phyloP scores from a whole-genome alignment of 2,888 invertebrate species.

The Cerastis leucographa region DNA sequence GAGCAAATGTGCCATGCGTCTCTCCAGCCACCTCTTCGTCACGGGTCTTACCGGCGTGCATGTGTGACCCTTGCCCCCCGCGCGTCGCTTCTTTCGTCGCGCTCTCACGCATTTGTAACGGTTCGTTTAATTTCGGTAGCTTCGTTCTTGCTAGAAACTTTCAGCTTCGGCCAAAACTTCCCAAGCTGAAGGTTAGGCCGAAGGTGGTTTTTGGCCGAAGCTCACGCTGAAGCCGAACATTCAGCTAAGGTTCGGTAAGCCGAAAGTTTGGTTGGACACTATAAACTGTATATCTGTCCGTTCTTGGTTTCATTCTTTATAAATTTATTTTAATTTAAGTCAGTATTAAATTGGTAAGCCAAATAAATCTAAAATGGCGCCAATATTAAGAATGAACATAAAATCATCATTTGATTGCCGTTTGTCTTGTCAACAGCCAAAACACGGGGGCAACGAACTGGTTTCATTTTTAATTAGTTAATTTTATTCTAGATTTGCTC shows the following conservation, averaged over 20 bases:
- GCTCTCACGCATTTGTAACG: background rate
- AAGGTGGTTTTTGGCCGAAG: background rate
- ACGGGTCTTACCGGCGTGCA: background rate
- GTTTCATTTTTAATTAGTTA: conserved; percentile 57
- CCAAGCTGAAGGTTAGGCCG: background rate
- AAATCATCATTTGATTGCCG: conserved; percentile 45
- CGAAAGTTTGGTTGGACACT: background rate
- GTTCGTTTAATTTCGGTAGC: background rate
- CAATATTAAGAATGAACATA: conserved; percentile 7
- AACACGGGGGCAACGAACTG: conserved; percentile 61
- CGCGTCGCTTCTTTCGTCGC: background rate
- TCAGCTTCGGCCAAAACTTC: background rate
- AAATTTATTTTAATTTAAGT: too few species aligned
- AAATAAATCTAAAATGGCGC: conserved; percentile 17
- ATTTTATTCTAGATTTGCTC: conserved; percentile 43
- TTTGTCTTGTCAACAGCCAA: conserved; percentile 34
- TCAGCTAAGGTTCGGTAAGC: background rate
- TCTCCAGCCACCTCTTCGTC: background rate
- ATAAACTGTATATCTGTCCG: background rate
- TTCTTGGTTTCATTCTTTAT: background rate
- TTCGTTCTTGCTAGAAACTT: background rate
- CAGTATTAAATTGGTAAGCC: background rate
- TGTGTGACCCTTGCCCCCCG: background rate
- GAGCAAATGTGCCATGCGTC: background rate
- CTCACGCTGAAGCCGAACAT: background rate